Base-by-base conservation (phyloP, 2,888 invertebrate species). In the Plemyria rubiginata region DNA sequence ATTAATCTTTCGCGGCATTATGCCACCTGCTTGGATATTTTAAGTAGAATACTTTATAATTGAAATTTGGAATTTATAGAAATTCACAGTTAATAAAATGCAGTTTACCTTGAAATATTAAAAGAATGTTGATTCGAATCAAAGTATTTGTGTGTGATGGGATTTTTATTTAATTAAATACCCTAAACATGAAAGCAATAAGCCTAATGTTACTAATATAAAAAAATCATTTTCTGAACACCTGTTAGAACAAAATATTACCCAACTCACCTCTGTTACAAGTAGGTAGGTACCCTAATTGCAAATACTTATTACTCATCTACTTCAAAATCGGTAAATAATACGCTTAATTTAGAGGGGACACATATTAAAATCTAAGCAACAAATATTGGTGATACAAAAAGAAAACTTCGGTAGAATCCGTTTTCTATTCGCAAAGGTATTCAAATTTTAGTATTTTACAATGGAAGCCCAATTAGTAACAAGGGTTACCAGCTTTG, bases 1-100 rank as follows among this genome's bases (percentile, higher is more conserved):
- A 87, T 92, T 91, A 86, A 90, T 92, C 89, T 88, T 84, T 65
- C 74, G 75, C 74, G 74, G 76, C 77, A 71, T 83, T 81, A 79
- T 76, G 80, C 86, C 87, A 87, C 88, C 86, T 87, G 84, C 84
- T 69, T 69, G 68, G 80, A 69, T 54, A 67, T 62, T 70, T 68
- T 38, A 46, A 50, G 56, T 16, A 49, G 55, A 45, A 28, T 28
- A 60, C 70, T 70, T 28, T 70, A 69, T 68, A 68, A 71, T 71
- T 71, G 63, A 67, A 67, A 65, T 71, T 71, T 59, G 53, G 62
- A 63, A 71, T 66, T 69, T 67, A 68, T 66, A 50, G 57, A 67
- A 51, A 63, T 68, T 59, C 45, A 50, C 43, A 54, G 65, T 58
- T 67, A 67, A 68, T 70, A 65, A 62, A 66, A 60, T 59, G 66